phyloP scores from a whole-genome alignment of 2,888 invertebrate species.

The Macaria liturata region DNA sequence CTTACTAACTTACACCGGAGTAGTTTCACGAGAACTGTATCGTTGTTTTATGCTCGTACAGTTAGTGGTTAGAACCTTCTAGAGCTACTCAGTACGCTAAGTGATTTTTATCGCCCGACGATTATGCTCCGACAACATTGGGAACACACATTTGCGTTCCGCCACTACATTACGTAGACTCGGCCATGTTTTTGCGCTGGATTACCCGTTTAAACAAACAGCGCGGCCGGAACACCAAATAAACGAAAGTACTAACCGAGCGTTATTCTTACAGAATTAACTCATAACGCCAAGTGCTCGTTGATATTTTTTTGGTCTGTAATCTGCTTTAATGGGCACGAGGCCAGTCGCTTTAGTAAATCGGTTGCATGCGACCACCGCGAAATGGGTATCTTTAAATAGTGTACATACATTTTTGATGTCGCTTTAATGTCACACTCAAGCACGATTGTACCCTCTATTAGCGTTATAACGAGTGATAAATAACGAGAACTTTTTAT shows the following conservation, averaged over 20 bases:
- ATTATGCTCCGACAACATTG: slow-evolving; percentile 67
- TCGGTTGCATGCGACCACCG: slow-evolving; percentile 73
- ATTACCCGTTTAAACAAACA: slow-evolving; percentile 80
- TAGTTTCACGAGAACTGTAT: slow-evolving; percentile 49
- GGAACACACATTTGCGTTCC: slow-evolving; percentile 68
- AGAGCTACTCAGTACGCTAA: slow-evolving; percentile 62
- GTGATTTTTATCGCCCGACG: slow-evolving; percentile 75
- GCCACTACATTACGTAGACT: slow-evolving; percentile 63
- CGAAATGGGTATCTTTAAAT: slow-evolving; percentile 79
- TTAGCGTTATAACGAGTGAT: slow-evolving; percentile 77
- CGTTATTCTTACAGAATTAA: slow-evolving; percentile 83
- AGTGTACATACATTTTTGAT: slow-evolving; percentile 78
- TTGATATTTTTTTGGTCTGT: slow-evolving; percentile 74
- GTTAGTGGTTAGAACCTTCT: slow-evolving; percentile 61
- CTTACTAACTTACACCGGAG: slow-evolving; percentile 29
- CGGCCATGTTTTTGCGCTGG: slow-evolving; percentile 68
- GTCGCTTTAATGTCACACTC: slow-evolving; percentile 72
- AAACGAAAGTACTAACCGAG: slow-evolving; percentile 76
- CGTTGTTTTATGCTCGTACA: slow-evolving; percentile 46
- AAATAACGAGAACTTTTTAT: slow-evolving; percentile 45
- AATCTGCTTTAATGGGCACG: slow-evolving; percentile 81
- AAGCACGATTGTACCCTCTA: slow-evolving; percentile 71
- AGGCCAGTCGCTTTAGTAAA: slow-evolving; percentile 78
- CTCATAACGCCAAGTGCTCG: slow-evolving; percentile 80
- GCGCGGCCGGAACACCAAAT: slow-evolving; percentile 74